Conservation (phyloP, 2,888 invertebrate species). For the Anorthoa munda region DNA sequence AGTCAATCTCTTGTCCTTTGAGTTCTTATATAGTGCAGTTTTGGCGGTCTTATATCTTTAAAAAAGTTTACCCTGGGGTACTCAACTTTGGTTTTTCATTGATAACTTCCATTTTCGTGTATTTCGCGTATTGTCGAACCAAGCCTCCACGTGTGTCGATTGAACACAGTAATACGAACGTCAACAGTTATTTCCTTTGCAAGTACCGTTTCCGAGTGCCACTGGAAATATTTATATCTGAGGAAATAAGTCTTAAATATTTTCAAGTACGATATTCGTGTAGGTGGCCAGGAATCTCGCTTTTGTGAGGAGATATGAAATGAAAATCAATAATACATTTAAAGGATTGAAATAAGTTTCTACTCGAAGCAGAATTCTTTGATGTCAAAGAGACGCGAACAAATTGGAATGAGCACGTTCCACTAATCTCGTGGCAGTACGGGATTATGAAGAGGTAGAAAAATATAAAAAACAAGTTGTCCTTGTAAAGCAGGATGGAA, state of each 20-base stretch:
- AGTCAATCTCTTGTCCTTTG: no score
- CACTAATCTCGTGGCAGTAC: background rate
- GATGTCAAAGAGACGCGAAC: background rate
- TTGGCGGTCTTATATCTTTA: background rate
- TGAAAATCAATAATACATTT: background rate
- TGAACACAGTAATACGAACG: slow-evolving; percentile 18
- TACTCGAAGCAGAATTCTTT: background rate
- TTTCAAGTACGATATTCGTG: background rate
- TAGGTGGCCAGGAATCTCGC: background rate
- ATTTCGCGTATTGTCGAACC: background rate
- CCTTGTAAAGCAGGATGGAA: slow-evolving; percentile 3
- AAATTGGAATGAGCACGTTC: background rate
- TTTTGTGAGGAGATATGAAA: background rate
- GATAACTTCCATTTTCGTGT: background rate
- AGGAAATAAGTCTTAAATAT: background rate
- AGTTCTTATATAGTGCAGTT: background rate
- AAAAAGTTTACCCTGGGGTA: background rate
- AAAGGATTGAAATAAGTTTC: background rate
- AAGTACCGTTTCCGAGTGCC: slow-evolving; percentile 2
- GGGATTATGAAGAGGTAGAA: slow-evolving; percentile 5
- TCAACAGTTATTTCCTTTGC: slow-evolving; percentile 31
- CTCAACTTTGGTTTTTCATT: background rate
- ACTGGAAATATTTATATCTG: slow-evolving; percentile 17
- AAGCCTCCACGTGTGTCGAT: background rate
- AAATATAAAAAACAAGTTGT: background rate